Evolutionary conservation across 2,113 vertebrate genomes (phyloP).

Genomic region (Podarcis muralis): DNA sequence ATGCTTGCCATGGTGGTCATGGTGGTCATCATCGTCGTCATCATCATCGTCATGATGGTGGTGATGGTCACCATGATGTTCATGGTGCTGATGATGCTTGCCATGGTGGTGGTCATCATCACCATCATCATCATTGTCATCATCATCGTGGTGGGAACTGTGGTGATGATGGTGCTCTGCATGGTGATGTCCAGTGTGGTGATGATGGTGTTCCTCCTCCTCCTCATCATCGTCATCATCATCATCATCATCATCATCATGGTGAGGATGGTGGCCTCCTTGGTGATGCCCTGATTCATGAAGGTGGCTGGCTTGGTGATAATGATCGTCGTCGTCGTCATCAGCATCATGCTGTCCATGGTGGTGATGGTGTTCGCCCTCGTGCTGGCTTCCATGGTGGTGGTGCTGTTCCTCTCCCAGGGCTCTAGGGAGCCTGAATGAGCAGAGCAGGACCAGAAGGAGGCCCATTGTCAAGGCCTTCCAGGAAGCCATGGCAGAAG

Average conservation of each 20-base stretch:
- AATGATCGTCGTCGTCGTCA: slow-evolving; percentile 28
- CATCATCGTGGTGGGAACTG: slow-evolving; percentile 32
- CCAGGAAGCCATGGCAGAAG: slow-evolving; percentile 76
- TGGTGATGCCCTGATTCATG: background rate
- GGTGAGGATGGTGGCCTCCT: background rate
- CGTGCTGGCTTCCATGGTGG: slow-evolving; percentile 52
- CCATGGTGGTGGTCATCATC: slow-evolving; percentile 62
- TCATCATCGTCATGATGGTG: slow-evolving; percentile 29
- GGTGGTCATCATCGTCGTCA: background rate
- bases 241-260: background rate
- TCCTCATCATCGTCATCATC: background rate
- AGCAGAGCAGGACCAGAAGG: slow-evolving; percentile 81
- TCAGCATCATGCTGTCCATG: background rate
- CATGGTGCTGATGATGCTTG: slow-evolving; percentile 59
- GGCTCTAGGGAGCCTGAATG: slow-evolving; percentile 72
- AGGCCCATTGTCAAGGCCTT: slow-evolving; percentile 79
- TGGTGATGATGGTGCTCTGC: slow-evolving; percentile 45
- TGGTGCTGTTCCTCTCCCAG: background rate
- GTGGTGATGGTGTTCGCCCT: slow-evolving; percentile 8
- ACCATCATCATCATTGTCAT: slow-evolving; percentile 53
- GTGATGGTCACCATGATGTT: slow-evolving; percentile 54
- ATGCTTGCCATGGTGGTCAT: background rate
- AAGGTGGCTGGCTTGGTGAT: slow-evolving; percentile 46
- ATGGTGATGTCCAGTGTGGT: background rate
- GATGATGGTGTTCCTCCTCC: slow-evolving; percentile 39